These are phyloP conservation scores for Oceanites oceanicus DNA, from an alignment of 2,113 vertebrate genomes.

Conservation along the genomic window DNA sequence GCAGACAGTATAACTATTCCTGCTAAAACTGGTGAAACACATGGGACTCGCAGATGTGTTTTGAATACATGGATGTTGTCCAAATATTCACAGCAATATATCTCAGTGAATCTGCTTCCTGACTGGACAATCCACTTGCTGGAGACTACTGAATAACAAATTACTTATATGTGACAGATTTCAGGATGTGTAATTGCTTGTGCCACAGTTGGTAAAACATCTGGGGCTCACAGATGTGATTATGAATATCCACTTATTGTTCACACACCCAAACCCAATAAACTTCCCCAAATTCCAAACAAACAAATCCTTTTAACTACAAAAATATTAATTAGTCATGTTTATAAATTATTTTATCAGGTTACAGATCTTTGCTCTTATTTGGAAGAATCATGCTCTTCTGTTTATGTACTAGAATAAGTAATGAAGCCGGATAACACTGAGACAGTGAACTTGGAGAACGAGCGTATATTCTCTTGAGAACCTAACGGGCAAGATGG, in stretches of 20 bases:
- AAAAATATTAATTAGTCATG: background rate
- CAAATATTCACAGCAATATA: slow-evolving; percentile 54
- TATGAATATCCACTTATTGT: slow-evolving; percentile 14
- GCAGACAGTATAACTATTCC: background rate
- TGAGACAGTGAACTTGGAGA: background rate
- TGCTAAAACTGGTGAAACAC: background rate
- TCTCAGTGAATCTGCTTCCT: slow-evolving; percentile 47
- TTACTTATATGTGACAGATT: slow-evolving; percentile 19
- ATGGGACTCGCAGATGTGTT: slow-evolving; percentile 34
- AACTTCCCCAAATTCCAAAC: background rate
- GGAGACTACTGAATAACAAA: slow-evolving; percentile 27
- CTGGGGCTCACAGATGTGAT: slow-evolving; percentile 42
- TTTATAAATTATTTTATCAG: background rate
- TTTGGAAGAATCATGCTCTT: background rate
- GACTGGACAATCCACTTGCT: slow-evolving; percentile 37
- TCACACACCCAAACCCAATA: background rate
- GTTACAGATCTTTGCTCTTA: background rate
- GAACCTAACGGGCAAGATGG: slow-evolving; percentile 24
- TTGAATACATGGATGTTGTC: slow-evolving; percentile 33
- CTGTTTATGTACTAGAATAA: background rate
- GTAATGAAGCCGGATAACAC: background rate
- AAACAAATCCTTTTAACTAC: background rate
- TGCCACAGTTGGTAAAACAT: slow-evolving; percentile 49
- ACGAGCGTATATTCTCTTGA: background rate
- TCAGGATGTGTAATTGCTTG: slow-evolving; percentile 37